These are phyloP conservation scores for Ailurus styani DNA, from an alignment of 2,113 vertebrate species.

Conservation along the genomic window DNA sequence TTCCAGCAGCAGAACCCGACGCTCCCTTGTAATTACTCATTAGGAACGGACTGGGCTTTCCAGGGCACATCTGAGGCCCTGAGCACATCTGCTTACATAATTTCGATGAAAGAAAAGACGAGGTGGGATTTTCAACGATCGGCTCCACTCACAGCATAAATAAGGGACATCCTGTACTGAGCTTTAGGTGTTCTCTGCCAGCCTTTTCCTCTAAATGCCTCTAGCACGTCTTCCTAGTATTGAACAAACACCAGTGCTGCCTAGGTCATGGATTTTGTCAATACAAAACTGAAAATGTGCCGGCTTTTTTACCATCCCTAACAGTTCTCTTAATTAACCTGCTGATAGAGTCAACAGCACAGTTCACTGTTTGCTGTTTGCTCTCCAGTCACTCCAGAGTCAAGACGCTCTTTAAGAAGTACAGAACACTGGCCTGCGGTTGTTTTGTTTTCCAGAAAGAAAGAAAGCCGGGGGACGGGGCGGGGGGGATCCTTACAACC, in stretches of 20 bases:
- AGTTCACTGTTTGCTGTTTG: background rate
- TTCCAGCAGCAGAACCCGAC: background rate
- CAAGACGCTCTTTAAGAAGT: slow-evolving; percentile 6
- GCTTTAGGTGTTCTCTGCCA: background rate
- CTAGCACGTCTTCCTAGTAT: slow-evolving; percentile 17
- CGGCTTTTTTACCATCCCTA: background rate
- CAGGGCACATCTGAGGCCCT: background rate
- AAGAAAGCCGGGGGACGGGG: background rate
- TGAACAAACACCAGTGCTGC: slow-evolving; percentile 34
- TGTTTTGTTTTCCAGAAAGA: slow-evolving; percentile 54
- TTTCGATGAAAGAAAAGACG: background rate
- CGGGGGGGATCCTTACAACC: background rate
- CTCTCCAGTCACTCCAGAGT: background rate
- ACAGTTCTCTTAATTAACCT: slow-evolving; percentile 61
- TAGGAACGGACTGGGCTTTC: background rate
- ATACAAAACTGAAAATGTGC: background rate
- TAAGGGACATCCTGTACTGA: background rate
- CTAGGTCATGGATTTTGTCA: slow-evolving; percentile 33
- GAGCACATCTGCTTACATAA: background rate
- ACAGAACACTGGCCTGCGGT: slow-evolving; percentile 35
- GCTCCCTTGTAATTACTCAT: accelerated
- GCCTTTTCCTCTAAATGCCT: slow-evolving; percentile 52
- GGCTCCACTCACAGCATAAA: background rate
- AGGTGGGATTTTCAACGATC: background rate
- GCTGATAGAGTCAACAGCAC: slow-evolving; percentile 27